Conservation (phyloP, 2,797 vertebrate species). For the Leptodactylus fallax region DNA sequence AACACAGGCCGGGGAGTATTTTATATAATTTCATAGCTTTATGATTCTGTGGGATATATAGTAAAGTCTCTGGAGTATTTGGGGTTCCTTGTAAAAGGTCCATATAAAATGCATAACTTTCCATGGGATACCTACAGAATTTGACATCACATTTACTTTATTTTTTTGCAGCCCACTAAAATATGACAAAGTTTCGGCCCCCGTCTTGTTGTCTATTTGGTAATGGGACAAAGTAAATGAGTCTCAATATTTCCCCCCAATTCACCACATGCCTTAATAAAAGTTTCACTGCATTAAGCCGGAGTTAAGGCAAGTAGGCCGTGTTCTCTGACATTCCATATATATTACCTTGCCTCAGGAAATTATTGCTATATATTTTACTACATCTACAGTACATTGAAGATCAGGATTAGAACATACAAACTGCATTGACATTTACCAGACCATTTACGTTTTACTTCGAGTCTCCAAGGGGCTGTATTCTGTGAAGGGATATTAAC, state of each 20-base stretch:
- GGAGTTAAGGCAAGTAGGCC: slow-evolving; percentile 81
- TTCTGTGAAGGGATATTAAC: slow-evolving; percentile 65
- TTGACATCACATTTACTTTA: neutral
- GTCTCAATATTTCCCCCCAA: slow-evolving; percentile 77
- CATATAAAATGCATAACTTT: slow-evolving; percentile 30
- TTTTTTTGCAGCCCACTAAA: neutral
- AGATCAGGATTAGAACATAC: slow-evolving; percentile 82
- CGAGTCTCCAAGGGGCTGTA: slow-evolving; percentile 69
- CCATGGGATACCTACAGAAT: neutral
- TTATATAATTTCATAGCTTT: slow-evolving; percentile 46
- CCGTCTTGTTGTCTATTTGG: slow-evolving; percentile 81
- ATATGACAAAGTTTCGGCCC: slow-evolving; percentile 72
- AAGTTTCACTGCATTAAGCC: slow-evolving; percentile 86
- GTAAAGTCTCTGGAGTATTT: slow-evolving; percentile 5
- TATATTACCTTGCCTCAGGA: slow-evolving; percentile 84
- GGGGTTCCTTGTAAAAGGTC: slow-evolving; percentile 18
- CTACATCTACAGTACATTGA: slow-evolving; percentile 80
- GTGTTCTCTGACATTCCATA: slow-evolving; percentile 82
- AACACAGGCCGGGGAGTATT: slow-evolving; percentile 34
- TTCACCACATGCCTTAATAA: slow-evolving; percentile 86
- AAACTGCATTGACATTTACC: slow-evolving; percentile 84
- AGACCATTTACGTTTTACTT: slow-evolving; percentile 76
- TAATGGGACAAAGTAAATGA: slow-evolving; percentile 79
- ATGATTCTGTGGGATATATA: slow-evolving; percentile 46
- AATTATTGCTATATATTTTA: slow-evolving; percentile 88